phyloP scores from a whole-genome alignment of 1,140 invertebrate genomes.

The Aphaenogaster rudis region DNA sequence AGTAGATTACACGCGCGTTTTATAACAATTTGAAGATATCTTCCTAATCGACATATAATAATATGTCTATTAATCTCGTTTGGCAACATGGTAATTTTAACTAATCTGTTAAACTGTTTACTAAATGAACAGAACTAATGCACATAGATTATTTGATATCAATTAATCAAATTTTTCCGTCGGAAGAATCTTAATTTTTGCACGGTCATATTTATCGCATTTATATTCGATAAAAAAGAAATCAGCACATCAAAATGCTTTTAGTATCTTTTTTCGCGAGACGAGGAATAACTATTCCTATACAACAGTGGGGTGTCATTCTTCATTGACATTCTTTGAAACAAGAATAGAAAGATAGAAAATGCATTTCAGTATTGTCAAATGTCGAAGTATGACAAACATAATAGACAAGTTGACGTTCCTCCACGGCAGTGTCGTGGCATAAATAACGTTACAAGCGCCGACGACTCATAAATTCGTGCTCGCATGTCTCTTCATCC shows the following conservation, averaged over 20 bases:
- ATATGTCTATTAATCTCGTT: background rate
- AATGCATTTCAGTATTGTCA: constrained; percentile 45
- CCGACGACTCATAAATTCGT: constrained; percentile 78
- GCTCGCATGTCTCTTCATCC: constrained; percentile 63
- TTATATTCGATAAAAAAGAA: background rate
- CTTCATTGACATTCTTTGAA: constrained; percentile 19
- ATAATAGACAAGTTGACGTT: constrained; percentile 51
- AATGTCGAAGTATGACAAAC: constrained; percentile 31
- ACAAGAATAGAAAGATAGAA: constrained; percentile 22
- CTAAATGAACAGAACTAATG: background rate
- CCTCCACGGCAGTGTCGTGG: background rate
- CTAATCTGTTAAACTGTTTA: background rate
- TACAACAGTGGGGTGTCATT: constrained; percentile 18
- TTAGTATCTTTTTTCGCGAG: constrained; percentile 6
- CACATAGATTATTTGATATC: background rate
- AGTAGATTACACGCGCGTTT: background rate
- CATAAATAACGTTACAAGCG: constrained; percentile 74
- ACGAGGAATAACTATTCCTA: background rate
- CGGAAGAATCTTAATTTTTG: background rate
- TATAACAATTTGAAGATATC: background rate
- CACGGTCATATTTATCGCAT: background rate
- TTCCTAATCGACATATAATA: background rate
- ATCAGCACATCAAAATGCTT: background rate
- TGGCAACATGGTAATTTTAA: background rate
- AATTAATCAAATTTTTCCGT: background rate